Evolutionary conservation across 2,888 invertebrate genomes (phyloP), one percentile per base, ranked within the genome.

Genomic region (Agrenia bidenticulata): DNA sequence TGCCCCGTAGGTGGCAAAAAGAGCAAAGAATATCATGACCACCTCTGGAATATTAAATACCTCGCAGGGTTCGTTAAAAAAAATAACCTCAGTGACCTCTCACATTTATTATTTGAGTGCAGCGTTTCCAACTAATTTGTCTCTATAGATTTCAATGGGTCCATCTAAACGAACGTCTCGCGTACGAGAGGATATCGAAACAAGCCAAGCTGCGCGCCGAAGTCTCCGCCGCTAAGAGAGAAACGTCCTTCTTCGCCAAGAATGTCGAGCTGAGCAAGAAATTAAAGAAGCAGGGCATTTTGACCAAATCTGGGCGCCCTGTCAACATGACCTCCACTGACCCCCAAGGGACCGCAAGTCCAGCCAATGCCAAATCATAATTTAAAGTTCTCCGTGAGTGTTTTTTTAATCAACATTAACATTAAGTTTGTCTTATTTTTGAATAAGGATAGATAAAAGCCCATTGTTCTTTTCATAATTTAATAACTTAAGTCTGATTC

Each of bases 41-140:
- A 88, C 79, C 84, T 95, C 45, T 99, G 99, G 99, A 94, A 91
- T 78, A 89, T 98, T 72, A 98, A 97, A 80, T 99, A 97, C 80
- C 84, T 98, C 72, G 89, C 92, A 2, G 86, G 84, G 85, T 85
- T 80, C 76, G 75, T 37, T 7, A 17, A 49, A 49, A 49, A 15
- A 11, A 39, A 39, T 39, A 9, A 9, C 49, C 17, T 49, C 17
- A 65, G 17, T 39, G 15, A 15, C n/a, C n/a, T n/a, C n/a, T n/a
- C n/a, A n/a, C n/a, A n/a, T n/a, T n/a, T n/a, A n/a, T n/a, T n/a
- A n/a, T n/a, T n/a, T n/a, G n/a, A n/a, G n/a, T n/a, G n/a, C n/a
- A n/a, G n/a, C n/a, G n/a, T n/a, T n/a, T n/a, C n/a, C n/a, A n/a
- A n/a, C n/a, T n/a, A n/a, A n/a, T n/a, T n/a, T n/a, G n/a, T n/a